These are phyloP conservation scores for Sebastes trivittatus DNA, from an alignment of 2,797 vertebrate species.

Conservation along the genomic window DNA sequence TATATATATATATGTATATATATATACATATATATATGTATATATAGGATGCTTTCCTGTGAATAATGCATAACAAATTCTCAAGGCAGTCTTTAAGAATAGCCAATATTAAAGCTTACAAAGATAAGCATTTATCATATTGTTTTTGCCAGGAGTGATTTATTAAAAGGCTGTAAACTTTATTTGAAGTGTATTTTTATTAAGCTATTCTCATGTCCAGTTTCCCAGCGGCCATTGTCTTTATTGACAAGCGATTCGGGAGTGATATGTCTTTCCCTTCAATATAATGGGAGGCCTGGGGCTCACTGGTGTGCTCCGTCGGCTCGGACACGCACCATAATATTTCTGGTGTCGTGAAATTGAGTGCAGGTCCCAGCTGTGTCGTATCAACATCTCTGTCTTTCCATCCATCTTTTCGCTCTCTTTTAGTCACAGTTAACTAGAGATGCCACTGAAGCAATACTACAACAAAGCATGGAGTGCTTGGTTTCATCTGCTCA, in stretches of 20 bases:
- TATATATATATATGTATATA: not conserved
- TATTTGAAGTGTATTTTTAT: conserved; percentile 70
- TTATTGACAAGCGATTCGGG: conserved; percentile 61
- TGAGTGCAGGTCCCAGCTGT: conserved; percentile 61
- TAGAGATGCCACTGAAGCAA: conserved; percentile 27
- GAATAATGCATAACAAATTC: not conserved
- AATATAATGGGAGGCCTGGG: conserved; percentile 62
- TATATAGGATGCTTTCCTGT: not conserved
- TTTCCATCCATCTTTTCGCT: conserved; percentile 46
- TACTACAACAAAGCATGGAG: conserved; percentile 29
- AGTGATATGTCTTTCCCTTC: conserved; percentile 61
- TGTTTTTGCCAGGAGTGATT: conserved; percentile 54
- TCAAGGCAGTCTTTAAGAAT: conserved; percentile 16
- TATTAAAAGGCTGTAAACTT: conserved; percentile 61
- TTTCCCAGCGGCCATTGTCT: conserved; percentile 56
- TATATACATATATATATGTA: no score
- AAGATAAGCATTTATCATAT: conserved; percentile 29
- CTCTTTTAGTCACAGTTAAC: conserved; percentile 49
- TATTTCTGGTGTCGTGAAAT: conserved; percentile 65
- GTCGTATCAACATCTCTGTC: conserved; percentile 53
- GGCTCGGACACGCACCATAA: conserved; percentile 42
- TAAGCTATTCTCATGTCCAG: conserved; percentile 51
- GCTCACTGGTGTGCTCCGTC: conserved; percentile 35
- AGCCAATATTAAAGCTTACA: conserved; percentile 15
- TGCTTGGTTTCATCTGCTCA: conserved; percentile 35